A percentile compares a stretch with the other conserved stretches of the same genome.
Conservation (phyloP, 1,140 invertebrate genomes). For the Ostrea edulis region DNA sequence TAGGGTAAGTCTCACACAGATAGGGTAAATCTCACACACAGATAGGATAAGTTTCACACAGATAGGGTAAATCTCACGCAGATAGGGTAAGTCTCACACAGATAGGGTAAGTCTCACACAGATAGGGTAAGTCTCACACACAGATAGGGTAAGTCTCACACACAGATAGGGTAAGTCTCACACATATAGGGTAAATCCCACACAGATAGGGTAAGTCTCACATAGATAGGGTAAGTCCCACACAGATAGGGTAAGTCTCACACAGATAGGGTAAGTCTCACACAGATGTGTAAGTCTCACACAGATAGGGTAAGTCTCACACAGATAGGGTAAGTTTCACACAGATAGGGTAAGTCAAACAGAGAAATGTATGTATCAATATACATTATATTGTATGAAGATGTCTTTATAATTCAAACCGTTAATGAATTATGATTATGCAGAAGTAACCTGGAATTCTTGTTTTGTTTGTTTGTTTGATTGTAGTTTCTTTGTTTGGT, state of each 20-base stretch:
- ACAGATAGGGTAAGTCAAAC: background rate
- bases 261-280: background rate
- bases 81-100: background rate
- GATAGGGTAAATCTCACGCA: background rate
- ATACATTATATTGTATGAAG: too few species aligned
- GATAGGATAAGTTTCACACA: background rate
- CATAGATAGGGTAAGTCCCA: background rate
- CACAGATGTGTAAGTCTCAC: background rate
- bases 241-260: background rate
- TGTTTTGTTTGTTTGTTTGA: too few species aligned
- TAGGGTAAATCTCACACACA: background rate
- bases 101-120: background rate
- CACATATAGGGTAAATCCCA: too few species aligned
- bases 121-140: too few species aligned
- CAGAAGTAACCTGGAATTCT: too few species aligned
- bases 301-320: too few species aligned
- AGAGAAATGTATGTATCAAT: background rate
- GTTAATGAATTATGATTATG: too few species aligned
- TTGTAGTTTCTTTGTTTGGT: too few species aligned
- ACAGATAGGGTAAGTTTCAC: background rate
- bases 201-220: background rate
- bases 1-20: background rate
- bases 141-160: too few species aligned
- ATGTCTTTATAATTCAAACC: too few species aligned
- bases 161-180: too few species aligned